phyloP scores from a whole-genome alignment of 2,113 vertebrate genomes.

The Salvelinus alpinus region DNA sequence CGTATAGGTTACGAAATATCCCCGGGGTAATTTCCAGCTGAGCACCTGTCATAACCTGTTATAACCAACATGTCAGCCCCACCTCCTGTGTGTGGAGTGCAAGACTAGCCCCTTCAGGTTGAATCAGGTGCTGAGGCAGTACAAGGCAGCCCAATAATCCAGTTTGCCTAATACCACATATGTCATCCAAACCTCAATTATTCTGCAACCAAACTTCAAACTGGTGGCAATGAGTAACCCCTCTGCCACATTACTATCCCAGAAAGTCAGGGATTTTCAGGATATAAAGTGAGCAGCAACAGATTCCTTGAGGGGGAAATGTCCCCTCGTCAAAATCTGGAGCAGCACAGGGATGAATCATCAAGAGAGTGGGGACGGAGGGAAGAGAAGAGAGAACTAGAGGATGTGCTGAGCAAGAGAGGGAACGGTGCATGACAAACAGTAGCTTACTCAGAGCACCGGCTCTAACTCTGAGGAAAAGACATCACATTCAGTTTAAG shows the following conservation, averaged over 20 bases:
- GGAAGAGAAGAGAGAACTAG: background rate
- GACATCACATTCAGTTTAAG: no score
- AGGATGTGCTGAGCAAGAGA: background rate
- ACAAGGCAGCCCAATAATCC: no score
- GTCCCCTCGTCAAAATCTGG: constrained; percentile 22
- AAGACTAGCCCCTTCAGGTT: background rate
- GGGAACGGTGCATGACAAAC: background rate
- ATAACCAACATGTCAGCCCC: background rate
- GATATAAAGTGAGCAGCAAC: background rate
- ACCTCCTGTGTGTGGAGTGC: background rate
- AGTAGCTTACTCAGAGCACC: background rate
- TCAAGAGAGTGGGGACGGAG: background rate
- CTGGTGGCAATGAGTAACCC: background rate
- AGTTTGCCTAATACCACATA: no score
- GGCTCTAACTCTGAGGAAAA: background rate
- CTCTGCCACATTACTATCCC: background rate
- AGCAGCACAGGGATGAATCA: constrained; percentile 13
- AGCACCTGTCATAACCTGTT: background rate
- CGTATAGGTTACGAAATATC: background rate
- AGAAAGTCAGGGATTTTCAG: background rate
- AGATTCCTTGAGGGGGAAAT: constrained; percentile 10
- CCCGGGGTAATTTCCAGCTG: background rate
- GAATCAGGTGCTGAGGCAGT: background rate
- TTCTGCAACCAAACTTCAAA: background rate
- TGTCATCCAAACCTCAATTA: background rate